Conservation (phyloP, 2,797 vertebrate genomes). For the Alca torda region DNA sequence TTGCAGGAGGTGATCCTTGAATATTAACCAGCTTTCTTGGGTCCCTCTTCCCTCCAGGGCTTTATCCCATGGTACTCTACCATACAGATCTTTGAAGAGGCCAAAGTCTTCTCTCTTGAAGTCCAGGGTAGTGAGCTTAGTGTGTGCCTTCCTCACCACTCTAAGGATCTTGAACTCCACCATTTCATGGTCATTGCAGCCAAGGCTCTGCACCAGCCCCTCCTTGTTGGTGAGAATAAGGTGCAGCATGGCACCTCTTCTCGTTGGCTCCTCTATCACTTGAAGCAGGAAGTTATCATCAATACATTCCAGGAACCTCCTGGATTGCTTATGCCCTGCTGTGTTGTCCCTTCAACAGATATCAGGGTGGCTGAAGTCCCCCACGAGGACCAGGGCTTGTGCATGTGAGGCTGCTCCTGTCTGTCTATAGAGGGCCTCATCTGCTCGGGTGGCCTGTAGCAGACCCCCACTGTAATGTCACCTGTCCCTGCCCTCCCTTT, state of each 20-base stretch:
- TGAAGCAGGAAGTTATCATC: not conserved
- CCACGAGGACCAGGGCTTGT: not conserved
- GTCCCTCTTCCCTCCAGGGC: not conserved
- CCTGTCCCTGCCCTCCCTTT: not conserved
- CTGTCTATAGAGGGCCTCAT: not conserved
- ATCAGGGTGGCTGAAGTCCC: not conserved
- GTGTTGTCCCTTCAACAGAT: not conserved
- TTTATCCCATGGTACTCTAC: not conserved
- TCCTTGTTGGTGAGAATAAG: not conserved
- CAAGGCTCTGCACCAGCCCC: not conserved
- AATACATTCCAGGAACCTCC: not conserved
- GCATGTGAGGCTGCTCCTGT: not conserved
- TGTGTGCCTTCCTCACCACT: not conserved
- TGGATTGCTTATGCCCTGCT: not conserved
- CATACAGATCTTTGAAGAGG: not conserved
- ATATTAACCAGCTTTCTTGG: not conserved
- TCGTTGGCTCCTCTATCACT: not conserved
- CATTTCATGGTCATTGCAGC: not conserved
- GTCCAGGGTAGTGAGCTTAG: not conserved
- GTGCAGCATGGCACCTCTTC: not conserved
- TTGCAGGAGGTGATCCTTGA: not conserved
- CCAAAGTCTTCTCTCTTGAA: not conserved
- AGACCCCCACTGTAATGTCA: not conserved
- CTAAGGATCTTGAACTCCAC: not conserved
- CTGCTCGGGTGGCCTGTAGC: not conserved